Conservation (phyloP, 2,113 vertebrate species). For the Pleuronectes platessa region DNA sequence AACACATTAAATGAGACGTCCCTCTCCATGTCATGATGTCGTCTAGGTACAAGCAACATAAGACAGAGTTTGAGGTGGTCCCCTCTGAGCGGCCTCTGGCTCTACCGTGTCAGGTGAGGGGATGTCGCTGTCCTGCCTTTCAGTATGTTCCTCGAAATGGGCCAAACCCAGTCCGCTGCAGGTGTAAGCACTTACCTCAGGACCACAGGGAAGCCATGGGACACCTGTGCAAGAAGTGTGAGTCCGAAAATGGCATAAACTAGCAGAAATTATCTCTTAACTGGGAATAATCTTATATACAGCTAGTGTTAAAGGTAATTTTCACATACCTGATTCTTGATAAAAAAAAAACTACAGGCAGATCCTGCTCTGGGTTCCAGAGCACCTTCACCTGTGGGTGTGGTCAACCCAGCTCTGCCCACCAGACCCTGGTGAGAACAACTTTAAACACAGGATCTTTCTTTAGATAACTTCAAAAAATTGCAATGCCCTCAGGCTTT, state of each 20-base stretch:
- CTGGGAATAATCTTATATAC: no score
- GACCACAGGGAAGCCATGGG: constrained; percentile 84
- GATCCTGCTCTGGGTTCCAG: constrained; percentile 87
- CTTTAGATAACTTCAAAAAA: background rate
- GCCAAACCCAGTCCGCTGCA: constrained; percentile 84
- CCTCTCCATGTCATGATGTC: background rate
- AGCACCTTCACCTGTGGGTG: constrained; percentile 89
- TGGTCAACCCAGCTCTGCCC: constrained; percentile 85
- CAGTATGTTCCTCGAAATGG: constrained; percentile 84
- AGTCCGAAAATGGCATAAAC: constrained; percentile 63
- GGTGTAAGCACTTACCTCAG: constrained; percentile 88
- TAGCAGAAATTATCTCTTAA: background rate
- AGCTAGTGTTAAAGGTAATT: background rate
- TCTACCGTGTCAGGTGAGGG: constrained; percentile 83
- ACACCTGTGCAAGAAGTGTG: constrained; percentile 86
- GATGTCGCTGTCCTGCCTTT: constrained; percentile 84
- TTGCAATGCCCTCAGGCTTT: background rate
- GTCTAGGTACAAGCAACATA: constrained; percentile 91
- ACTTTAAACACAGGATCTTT: background rate
- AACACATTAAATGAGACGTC: background rate
- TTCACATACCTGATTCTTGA: background rate
- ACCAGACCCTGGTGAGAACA: constrained; percentile 82
- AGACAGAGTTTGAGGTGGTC: constrained; percentile 87
- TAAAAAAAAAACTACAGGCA: constrained; percentile 76
- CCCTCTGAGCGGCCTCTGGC: constrained; percentile 83